Percentiles rank a stretch among this genome's conserved stretches.
Evolutionary conservation across 2,797 vertebrate species (phyloP).

Genomic region (Lindbergichthys nudifrons): DNA sequence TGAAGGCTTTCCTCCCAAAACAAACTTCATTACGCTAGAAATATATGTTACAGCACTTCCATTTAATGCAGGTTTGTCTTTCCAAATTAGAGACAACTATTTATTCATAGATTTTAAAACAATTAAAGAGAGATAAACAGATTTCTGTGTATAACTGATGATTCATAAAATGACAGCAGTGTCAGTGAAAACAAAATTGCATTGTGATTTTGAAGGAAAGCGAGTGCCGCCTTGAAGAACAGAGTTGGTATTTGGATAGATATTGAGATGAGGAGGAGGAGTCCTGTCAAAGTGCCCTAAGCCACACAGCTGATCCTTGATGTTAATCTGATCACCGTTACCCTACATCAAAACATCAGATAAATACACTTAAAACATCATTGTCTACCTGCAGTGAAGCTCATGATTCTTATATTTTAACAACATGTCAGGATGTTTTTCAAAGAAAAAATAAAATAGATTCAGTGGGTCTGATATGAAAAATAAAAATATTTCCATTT

Average conservation of each 20-base stretch:
- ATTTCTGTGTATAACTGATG: slow-evolving; percentile 5
- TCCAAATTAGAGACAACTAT: not conserved
- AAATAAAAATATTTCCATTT: not conserved
- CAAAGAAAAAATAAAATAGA: not conserved
- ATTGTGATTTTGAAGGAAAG: not conserved
- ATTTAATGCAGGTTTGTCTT: not conserved
- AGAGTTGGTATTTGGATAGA: not conserved
- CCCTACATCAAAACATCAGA: not conserved
- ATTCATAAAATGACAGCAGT: not conserved
- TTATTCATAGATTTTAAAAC: not conserved
- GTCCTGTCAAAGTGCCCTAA: slow-evolving; percentile 12
- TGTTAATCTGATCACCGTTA: not conserved
- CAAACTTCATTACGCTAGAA: not conserved
- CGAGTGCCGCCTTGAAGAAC: not conserved
- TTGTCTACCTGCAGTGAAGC: not conserved
- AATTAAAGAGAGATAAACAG: not conserved
- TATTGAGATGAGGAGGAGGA: slow-evolving; percentile 4
- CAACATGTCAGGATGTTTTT: not conserved
- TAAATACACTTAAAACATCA: slow-evolving; percentile 11
- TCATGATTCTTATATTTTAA: not conserved
- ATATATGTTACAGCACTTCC: not conserved
- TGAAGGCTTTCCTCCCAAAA: slow-evolving; percentile 36
- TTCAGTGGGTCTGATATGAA: not conserved
- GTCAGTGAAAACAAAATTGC: not conserved
- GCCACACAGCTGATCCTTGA: slow-evolving; percentile 26